Evolutionary conservation across 2,113 vertebrate species (phyloP), one percentile per base, ranked within the genome.

Genomic region (Macquaria ambigua): DNA sequence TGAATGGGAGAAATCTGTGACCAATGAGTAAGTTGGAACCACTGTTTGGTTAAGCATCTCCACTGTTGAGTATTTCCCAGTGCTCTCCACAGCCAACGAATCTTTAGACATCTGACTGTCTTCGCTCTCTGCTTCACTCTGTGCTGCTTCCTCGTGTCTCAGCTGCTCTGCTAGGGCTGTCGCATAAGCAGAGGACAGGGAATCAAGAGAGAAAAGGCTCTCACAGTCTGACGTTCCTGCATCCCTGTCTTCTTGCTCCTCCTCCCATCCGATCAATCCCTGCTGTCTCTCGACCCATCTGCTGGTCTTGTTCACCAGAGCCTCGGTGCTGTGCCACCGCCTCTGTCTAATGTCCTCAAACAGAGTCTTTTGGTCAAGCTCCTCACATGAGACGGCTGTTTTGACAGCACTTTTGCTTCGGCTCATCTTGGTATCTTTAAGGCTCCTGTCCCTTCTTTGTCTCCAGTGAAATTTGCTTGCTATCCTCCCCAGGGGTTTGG

Each of bases 81-180:
- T 76, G 55, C 68, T 82, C 18, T 87, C 93, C 81, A 95, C 93
- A 70, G 82, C 87, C 76, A 99, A 86, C 5, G 97, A 99, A 86
- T 99, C 98, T 89, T 97, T 96, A 37, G 97, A 99, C 94, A 99
- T 97, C 82, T 97, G 96, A 90, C 97, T 98, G 84, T 97, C 95
- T 59, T 97, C 97, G 0, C 97, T 99, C 79, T 98, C 97, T 1
- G 95, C 93, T 78, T 97, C 96, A 31, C 97, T 97, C 28, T 72
- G 91, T 58, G 79, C 92, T 14, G 73, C 80, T 75, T 96, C 95
- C 74, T 96, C 95, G 31, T 82, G 90, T 69, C 92, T 95, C 59
- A 94, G 84, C 53, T 96, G 96, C 73, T 96, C 93, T 2, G 85
- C 89, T 6, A 96, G 90, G 48, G 92, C 92, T 76, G 92, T 94